Evolutionary conservation across 2,113 vertebrate genomes (phyloP).

Genomic region (Sylvia atricapilla): DNA sequence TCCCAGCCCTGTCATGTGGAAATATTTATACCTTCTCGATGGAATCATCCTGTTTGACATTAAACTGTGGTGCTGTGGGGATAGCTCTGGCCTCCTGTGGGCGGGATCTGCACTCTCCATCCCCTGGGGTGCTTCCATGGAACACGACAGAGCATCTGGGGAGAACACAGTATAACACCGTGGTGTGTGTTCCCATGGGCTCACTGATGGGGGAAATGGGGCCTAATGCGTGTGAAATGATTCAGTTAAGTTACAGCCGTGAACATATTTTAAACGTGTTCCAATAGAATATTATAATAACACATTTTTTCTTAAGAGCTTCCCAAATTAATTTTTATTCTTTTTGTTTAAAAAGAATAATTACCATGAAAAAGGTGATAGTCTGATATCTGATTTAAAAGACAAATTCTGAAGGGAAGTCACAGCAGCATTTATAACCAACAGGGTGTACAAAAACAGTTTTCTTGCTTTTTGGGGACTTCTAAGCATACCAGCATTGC

Average conservation of each 20-base stretch:
- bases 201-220: neutral
- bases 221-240: neutral
- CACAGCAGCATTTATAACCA: neutral
- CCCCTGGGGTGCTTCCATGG: neutral
- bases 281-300: neutral
- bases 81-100: neutral
- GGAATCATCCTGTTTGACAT: neutral
- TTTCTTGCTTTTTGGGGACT: neutral
- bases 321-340: neutral
- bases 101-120: neutral
- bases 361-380: neutral
- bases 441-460: accelerated
- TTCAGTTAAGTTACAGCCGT: neutral
- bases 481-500: neutral
- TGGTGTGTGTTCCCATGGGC: neutral
- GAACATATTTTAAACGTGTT: neutral
- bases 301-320: neutral
- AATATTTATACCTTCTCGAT: neutral
- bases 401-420: neutral
- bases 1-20: neutral
- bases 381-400: neutral
- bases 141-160: neutral
- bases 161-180: neutral
- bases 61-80: neutral
- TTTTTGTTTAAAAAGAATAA: neutral